Base-by-base conservation (phyloP, 2,797 vertebrate genomes). In the Tenualosa ilisha region DNA sequence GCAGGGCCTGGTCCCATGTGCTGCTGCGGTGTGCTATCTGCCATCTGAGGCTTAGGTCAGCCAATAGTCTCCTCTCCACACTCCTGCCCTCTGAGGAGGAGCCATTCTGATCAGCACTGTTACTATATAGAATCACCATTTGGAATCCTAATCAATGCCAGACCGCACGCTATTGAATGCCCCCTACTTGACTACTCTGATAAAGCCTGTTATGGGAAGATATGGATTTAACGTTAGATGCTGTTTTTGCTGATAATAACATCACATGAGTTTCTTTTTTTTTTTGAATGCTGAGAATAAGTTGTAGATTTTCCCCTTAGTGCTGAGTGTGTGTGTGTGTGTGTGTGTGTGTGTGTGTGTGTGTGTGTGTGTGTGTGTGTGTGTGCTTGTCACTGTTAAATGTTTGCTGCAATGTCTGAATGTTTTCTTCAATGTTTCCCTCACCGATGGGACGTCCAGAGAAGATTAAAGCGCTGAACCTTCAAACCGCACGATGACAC, bases 341-440 rank as follows among this genome's bases (percentile, higher is more conserved):
- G 63, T 63, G 37, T 43, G 4, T 5, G 68, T 6, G 22, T n/a
- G 22, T n/a, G 24, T 7, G 26, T 31, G 9, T 2, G 68, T 3
- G 54, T 59, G 54, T 22, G 22, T 5, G 0, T 68, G 63, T 63
- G 37, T 43, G 4, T 5, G 68, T 6, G 22, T n/a, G 22, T n/a
- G 22, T 5, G 0, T 37, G 63, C 7, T 68, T 68, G 63, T 75
- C 26, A 11, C 26, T 13, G 63, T 11, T 68, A 37, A 13, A 43
- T 75, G 31, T 75, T 22, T 43, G 15, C 0, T 88, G 90, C 91
- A 92, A 90, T 90, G 68, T 75, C 68, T 89, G 86, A 86, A 86
- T 87, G 85, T 65, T 91, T 85, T 59, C 87, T 87, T 54, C 26
- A 31, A 37, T 26, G 9, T 68, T 68, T 31, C 63, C 63, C 63